Evolutionary conservation across 2,797 vertebrate genomes (phyloP), one percentile per base, ranked within the genome.

Genomic region (Muscicapa striata): DNA sequence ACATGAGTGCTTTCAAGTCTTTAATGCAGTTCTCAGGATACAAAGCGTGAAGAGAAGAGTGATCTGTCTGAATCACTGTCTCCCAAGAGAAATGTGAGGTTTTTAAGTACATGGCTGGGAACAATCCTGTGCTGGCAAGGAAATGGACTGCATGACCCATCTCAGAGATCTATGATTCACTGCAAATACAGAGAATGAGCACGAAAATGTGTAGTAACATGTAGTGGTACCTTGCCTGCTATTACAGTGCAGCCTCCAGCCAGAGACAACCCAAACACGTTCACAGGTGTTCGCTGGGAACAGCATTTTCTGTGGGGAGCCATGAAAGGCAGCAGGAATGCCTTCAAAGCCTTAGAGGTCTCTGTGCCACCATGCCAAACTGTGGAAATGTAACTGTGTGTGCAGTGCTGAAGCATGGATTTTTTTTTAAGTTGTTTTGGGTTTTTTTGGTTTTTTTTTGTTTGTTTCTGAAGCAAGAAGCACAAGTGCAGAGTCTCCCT

Each of bases 141-240:
- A 94, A 92, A 78, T 69, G 93, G 90, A 81, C 92, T 85, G 84
- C 69, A 41, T 93, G 94, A 91, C 93, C 96, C 8, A 8, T 88
- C 94, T 94, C 76, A 73, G 69, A 89, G 85, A 83, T 85, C 82
- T 91, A 36, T 93, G 96, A 96, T 93, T 96, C 95, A 96, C 59
- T 93, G 70, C 69, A 78, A 89, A 86, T 52, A 72, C 61, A 30
- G 62, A 81, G 89, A 78, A 29, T 0, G 6, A 88, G 86, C 52
- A 54, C 0, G 8, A 85, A 94, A 86, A 95, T 96, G 76, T 96
- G 94, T 93, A 96, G 89, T 69, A 94, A 96, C 96, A 95, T 32
- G 94, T 69, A 81, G 62, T 27, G 51, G 69, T 91, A 87, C 91
- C 84, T 86, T 52, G 66, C 83, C 79, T 87, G 91, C 87, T 92